phyloP scores from a whole-genome alignment of 2,113 vertebrate species.

The Microcebus griseorufus region DNA sequence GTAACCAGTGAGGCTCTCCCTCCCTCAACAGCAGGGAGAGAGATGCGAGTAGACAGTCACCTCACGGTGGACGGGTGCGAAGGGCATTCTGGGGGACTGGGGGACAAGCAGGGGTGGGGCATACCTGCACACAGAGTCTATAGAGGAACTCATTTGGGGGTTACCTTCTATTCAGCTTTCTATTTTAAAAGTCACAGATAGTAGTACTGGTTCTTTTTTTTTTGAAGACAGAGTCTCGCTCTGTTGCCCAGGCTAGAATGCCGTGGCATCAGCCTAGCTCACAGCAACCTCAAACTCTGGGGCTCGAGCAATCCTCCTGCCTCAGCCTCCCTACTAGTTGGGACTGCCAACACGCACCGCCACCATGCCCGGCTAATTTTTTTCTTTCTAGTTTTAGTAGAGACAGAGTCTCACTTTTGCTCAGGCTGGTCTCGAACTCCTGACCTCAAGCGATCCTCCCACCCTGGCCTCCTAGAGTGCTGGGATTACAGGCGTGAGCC shows the following conservation, averaged over 20 bases:
- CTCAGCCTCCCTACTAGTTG: no score
- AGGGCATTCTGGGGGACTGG: background rate
- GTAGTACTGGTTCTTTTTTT: background rate
- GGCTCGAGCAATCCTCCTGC: no score
- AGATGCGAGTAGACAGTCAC: background rate
- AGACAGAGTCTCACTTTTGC: no score
- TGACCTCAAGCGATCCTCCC: no score
- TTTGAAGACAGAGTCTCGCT: background rate
- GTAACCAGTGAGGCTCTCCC: rapidly evolving
- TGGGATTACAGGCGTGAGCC: no score
- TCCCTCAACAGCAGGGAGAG: background rate
- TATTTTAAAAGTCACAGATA: background rate
- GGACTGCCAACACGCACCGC: no score
- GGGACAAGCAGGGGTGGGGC: rapidly evolving
- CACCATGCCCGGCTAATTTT: no score
- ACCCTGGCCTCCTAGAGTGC: no score
- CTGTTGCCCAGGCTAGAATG: background rate
- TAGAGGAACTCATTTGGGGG: background rate
- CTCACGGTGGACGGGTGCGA: background rate
- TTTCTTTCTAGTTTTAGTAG: no score
- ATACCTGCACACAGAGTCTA: background rate
- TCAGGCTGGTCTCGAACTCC: no score
- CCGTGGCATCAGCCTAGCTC: no score
- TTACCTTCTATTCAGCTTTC: background rate
- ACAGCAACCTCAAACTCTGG: no score